Base-by-base conservation (phyloP, 2,113 vertebrate genomes). In the Cheirogaleus medius region DNA sequence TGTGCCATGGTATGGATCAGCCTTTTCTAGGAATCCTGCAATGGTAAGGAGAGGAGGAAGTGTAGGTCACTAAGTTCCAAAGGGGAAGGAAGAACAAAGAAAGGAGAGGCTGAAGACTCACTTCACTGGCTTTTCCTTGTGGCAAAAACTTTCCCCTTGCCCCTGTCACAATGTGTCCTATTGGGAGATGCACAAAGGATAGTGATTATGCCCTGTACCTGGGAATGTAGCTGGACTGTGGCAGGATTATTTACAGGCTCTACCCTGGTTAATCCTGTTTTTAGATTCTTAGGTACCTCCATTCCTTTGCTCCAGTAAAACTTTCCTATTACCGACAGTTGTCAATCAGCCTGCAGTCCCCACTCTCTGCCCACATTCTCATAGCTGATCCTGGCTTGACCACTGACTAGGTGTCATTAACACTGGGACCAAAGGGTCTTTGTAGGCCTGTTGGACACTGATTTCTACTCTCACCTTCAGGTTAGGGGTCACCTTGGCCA, bases 171-270 rank as follows among this genome's bases (percentile, higher is more conserved):
- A 27, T n/a, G 21, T 68, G 3, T 44, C 34, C 14, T 77, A 0
- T 82, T 15, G 58, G 25, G 44, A 78, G 8, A 68, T 25, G 44
- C 23, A 68, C 25, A 39, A 84, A 90, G 37, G 39, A 60, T 42
- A 1, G 10, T n/a, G 29, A 0, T 49, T 44, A 29, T 74, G 32
- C 18, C 14, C 32, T 54, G 11, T 1, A 18, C 10, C 0, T 56
- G 37, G 69, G 27, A 39, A 60, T 10, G 11, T 73, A n/a, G 1
- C 5, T n/a, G 13, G 78, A 27, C 34, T 58, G 8, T 58, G 49
- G 14, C 27, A 96, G 60, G 7, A 42, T 71, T 81, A 44, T 52
- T 64, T 87, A 1, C 32, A 86, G 49, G 10, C 8, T 25, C 39
- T 13, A 42, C 5, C 0, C 1, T 13, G 32, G 49, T 74, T 58